Percentiles rank a stretch among this genome's conserved stretches.
Conservation (phyloP, 2,797 vertebrate species). For the Rallus crepitans region DNA sequence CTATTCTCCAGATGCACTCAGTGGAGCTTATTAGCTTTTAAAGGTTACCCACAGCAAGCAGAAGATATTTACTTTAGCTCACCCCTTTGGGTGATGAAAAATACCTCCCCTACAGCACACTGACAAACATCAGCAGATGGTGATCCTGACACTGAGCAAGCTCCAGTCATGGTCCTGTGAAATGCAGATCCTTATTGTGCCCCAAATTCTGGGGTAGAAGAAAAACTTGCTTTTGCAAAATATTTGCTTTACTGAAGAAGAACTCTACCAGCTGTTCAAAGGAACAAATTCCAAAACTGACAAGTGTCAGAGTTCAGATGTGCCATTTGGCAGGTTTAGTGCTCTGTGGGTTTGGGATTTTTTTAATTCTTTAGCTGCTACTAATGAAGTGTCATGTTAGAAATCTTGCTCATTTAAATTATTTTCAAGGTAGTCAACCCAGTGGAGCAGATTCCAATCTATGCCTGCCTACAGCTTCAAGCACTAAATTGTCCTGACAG, state of each 20-base stretch:
- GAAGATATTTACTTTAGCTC: background rate
- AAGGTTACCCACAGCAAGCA: background rate
- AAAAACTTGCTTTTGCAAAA: background rate
- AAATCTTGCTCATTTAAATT: background rate
- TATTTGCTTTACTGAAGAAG: background rate
- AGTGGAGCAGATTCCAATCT: background rate
- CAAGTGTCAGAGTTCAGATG: background rate
- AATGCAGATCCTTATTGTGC: background rate
- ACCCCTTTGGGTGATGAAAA: background rate
- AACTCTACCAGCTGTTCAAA: background rate
- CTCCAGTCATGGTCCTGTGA: background rate
- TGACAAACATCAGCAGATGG: background rate
- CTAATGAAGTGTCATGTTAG: background rate
- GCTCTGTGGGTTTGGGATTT: background rate
- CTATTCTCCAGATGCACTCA: background rate
- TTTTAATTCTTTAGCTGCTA: background rate
- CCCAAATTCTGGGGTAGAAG: background rate
- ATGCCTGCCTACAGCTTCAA: background rate
- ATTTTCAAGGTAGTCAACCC: background rate
- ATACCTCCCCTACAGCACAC: background rate
- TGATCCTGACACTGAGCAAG: background rate
- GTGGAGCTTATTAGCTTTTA: background rate
- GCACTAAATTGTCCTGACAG: background rate
- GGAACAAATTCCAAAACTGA: background rate
- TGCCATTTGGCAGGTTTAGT: background rate